A percentile compares a stretch with the other conserved stretches of the same genome.
These are phyloP conservation scores for Listronotus oregonensis DNA, from an alignment of 1,140 invertebrate genomes.

Conservation along the genomic window DNA sequence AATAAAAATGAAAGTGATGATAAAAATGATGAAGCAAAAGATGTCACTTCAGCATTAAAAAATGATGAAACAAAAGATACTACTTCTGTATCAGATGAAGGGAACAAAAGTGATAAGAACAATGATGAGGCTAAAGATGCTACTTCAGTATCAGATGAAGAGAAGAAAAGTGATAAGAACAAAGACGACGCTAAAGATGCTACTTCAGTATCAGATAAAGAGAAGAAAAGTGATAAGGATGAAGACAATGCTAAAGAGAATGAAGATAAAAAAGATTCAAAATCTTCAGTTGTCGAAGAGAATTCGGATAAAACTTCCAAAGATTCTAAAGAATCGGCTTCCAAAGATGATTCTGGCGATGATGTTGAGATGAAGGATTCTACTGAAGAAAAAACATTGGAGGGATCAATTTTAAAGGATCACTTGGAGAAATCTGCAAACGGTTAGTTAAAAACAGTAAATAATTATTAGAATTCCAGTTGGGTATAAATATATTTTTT, in stretches of 20 bases:
- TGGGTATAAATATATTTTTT: too few relatives aligned
- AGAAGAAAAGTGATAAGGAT: background rate
- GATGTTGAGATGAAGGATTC: background rate
- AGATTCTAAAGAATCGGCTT: too few relatives aligned
- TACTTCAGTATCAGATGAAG: too few relatives aligned
- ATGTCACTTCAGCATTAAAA: background rate
- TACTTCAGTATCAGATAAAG: too few relatives aligned
- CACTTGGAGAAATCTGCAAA: conserved; percentile 5
- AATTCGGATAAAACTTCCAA: too few relatives aligned
- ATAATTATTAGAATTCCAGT: too few relatives aligned
- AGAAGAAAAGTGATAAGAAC: background rate
- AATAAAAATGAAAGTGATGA: conserved; percentile 3
- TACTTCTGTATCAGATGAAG: too few relatives aligned
- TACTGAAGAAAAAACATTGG: background rate
- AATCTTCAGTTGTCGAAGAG: too few relatives aligned
- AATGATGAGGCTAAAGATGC: background rate
- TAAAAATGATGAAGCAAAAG: conserved; percentile 7
- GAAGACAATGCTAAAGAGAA: background rate
- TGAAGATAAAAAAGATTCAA: too few relatives aligned
- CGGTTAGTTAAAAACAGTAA: background rate
- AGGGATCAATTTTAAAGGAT: conserved; percentile 13
- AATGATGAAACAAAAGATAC: background rate
- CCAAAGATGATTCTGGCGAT: too few relatives aligned
- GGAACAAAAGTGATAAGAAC: background rate
- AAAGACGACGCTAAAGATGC: background rate